Percentiles rank a stretch among this genome's conserved stretches.
Evolutionary conservation across 1,140 invertebrate genomes (phyloP).

Genomic region (Atta texana): DNA sequence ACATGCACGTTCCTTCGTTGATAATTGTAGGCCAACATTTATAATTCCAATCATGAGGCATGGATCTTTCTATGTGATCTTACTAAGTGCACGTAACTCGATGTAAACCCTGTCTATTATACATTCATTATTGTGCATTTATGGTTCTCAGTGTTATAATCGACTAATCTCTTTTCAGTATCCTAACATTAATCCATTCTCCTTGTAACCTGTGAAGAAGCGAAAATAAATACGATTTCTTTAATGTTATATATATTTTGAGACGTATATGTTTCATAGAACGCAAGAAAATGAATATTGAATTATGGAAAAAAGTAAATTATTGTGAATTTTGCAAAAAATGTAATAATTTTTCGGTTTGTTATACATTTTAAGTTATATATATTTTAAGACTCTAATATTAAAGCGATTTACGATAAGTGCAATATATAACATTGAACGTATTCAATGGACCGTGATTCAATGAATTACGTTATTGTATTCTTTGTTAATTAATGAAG

Average conservation of each 20-base stretch:
- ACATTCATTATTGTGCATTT: constrained; percentile 50
- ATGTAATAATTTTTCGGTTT: not conserved
- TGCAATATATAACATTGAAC: not conserved
- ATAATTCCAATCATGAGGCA: constrained; percentile 63
- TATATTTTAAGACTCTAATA: no score
- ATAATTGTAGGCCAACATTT: constrained; percentile 24
- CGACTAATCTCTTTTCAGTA: constrained; percentile 65
- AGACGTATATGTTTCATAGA: not conserved
- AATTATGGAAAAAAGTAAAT: not conserved
- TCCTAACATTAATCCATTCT: constrained; percentile 36
- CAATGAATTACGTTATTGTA: not conserved
- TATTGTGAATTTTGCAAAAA: not conserved
- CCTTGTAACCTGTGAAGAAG: not conserved
- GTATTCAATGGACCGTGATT: not conserved
- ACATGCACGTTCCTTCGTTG: constrained; percentile 47
- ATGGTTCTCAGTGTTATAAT: constrained; percentile 44
- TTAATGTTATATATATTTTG: not conserved
- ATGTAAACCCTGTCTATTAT: constrained; percentile 54
- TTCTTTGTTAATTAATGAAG: not conserved
- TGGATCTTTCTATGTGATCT: constrained; percentile 62
- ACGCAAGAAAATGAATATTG: not conserved
- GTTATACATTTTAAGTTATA: no score
- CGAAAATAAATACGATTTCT: not conserved
- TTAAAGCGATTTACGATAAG: no score
- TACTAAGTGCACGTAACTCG: constrained; percentile 67